Evolutionary conservation across 2,888 invertebrate genomes (phyloP), one percentile per base, ranked within the genome.

Genomic region (Epirrhoe tristata): DNA sequence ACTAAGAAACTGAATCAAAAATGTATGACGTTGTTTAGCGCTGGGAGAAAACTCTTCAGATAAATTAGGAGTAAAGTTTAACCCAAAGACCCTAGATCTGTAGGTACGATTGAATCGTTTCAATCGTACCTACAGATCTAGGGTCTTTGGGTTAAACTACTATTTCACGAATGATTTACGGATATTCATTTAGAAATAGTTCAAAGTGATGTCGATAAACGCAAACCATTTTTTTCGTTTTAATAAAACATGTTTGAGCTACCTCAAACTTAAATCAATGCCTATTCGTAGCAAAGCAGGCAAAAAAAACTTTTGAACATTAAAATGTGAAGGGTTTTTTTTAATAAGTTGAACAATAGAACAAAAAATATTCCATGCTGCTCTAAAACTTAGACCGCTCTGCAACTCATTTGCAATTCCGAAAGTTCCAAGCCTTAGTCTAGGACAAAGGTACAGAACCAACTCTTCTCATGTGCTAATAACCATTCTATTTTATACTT

Each of bases 361-460:
- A 46, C 32, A 10, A 34, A 24, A 54, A 14, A 53, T 46, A 10
- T 46, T 10, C 46, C 48, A 31, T 32, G 46, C 7, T 43, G 32
- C 48, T 48, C 48, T 32, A 46, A 48, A 57, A 57, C 57, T 57
- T 66, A 58, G 48, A 60, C 62, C 66, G 56, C 36, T 66, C 67
- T 55, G 53, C 48, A 57, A 32, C 64, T 68, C 68, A 70, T 72
- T 72, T 74, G 75, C 75, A 75, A 81, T 80, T 76, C 79, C 71
- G 62, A 72, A 79, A 77, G 74, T 79, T 77, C 68, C 71, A 66
- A 65, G 69, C 55, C 60, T 55, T 59, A 64, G 52, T 58, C 56
- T 60, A 63, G 58, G 51, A 53, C 53, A 53, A 60, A 50, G 36
- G 17, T 36, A 51, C 7, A 58, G 58, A 34, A 14, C 34, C 17